Evolutionary conservation across 1,140 invertebrate genomes (phyloP).

Genomic region (Bombus haemorrhoidalis): DNA sequence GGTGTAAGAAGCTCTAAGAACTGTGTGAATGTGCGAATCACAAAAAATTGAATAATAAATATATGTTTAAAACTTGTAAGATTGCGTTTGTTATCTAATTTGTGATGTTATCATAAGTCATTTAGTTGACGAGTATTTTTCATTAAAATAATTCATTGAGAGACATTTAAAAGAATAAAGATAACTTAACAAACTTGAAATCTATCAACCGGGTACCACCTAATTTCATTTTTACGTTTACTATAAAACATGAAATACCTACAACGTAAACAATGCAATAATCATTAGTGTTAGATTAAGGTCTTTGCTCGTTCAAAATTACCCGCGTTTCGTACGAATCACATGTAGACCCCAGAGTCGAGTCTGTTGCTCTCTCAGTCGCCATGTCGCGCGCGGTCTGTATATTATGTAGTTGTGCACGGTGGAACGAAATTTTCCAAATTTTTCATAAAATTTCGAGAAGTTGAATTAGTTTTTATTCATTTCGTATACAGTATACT

Average conservation of each 20-base stretch:
- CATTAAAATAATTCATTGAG: not conserved
- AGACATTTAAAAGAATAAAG: not conserved
- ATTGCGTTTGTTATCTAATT: not conserved
- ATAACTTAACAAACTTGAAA: not conserved
- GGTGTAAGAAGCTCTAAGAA: slow-evolving; percentile 63
- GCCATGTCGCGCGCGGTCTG: not conserved
- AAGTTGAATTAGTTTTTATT: not conserved
- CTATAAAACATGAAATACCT: not conserved
- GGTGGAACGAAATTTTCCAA: not conserved
- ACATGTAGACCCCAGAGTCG: not conserved
- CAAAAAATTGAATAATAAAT: slow-evolving; percentile 78
- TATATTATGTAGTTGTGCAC: not conserved
- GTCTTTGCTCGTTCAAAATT: not conserved
- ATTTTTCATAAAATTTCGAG: not conserved
- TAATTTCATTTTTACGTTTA: not conserved
- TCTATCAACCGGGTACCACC: not conserved
- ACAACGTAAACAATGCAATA: not conserved
- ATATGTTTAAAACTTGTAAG: slow-evolving; percentile 79
- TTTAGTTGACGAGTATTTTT: not conserved
- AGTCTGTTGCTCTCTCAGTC: not conserved
- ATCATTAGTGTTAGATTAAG: not conserved
- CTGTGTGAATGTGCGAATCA: slow-evolving; percentile 77
- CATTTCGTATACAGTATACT: not conserved
- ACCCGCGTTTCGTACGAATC: not conserved
- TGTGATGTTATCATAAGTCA: not conserved